phyloP scores from a whole-genome alignment of 1,140 invertebrate species.

The Drosophila nebulosa region DNA sequence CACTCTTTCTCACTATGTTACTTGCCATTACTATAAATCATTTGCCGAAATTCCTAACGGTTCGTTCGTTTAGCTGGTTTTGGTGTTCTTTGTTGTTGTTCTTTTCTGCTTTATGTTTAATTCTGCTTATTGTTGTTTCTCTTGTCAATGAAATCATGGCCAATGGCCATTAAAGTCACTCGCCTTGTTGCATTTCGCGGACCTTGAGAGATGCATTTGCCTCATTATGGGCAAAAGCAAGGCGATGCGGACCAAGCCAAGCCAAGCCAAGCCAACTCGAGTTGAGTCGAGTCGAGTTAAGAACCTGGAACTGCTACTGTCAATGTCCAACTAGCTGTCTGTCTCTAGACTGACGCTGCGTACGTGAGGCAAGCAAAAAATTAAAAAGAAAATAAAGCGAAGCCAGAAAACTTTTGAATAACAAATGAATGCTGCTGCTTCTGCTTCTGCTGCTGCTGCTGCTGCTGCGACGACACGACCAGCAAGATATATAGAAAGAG shows the following conservation, averaged over 20 bases:
- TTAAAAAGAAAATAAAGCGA: constrained; percentile 29
- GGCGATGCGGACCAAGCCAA: neutral
- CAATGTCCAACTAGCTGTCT: constrained; percentile 8
- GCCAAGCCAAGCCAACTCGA: neutral
- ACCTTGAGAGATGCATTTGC: constrained; percentile 3
- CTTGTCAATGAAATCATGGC: constrained; percentile 11
- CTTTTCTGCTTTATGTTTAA: neutral
- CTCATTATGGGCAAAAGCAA: constrained; percentile 6
- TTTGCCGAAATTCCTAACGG: constrained; percentile 1
- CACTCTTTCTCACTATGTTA: neutral
- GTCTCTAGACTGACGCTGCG: constrained; percentile 6
- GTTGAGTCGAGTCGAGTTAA: neutral
- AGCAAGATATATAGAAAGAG: neutral
- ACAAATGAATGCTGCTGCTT: constrained; percentile 69
- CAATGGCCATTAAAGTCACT: constrained; percentile 14
- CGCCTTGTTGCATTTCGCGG: constrained; percentile 3
- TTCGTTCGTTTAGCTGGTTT: neutral
- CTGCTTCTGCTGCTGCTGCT: constrained; percentile 37
- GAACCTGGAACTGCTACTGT: constrained; percentile 5
- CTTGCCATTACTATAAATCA: neutral
- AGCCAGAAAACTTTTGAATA: constrained; percentile 73
- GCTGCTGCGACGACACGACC: constrained; percentile 8
- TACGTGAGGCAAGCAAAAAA: constrained; percentile 31
- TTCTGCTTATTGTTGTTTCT: constrained; percentile 4
- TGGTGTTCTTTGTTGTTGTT: neutral